Percentiles rank a stretch among this genome's conserved stretches.
These are phyloP conservation scores for Theretra japonica DNA, from an alignment of 2,888 invertebrate genomes.

Conservation along the genomic window DNA sequence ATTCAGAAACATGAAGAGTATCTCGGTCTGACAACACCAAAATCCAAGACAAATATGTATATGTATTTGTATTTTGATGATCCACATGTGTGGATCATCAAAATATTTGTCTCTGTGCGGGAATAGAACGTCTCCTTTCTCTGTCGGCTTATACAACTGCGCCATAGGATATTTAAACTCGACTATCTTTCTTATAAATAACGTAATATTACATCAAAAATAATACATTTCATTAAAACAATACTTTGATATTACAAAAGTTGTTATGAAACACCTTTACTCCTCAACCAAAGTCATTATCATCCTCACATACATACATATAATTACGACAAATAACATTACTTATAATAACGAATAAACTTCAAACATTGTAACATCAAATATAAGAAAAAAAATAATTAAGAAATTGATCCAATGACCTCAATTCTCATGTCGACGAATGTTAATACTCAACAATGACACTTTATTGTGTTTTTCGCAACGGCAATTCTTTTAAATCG, in stretches of 20 bases:
- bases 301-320: too few species aligned
- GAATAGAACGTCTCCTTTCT: too few species aligned
- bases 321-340: constrained; percentile 9
- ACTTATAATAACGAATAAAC: not conserved
- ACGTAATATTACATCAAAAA: not conserved
- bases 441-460: constrained; percentile 31
- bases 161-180: too few species aligned
- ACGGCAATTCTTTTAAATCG: constrained; percentile 39
- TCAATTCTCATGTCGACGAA: constrained; percentile 20
- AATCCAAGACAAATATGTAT: too few species aligned
- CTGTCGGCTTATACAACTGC: too few species aligned
- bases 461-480: constrained; percentile 32
- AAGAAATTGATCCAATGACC: constrained; percentile 33
- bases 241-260: not conserved
- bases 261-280: not conserved
- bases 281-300: not conserved
- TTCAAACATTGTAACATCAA: not conserved
- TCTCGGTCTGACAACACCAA: too few species aligned
- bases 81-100: too few species aligned
- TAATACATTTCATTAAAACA: not conserved
- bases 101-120: too few species aligned
- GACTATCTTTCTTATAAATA: not conserved
- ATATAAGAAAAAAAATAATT: constrained; percentile 4
- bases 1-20: too few species aligned
- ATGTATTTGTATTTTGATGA: too few species aligned